These are phyloP conservation scores for Glaucomys volans DNA, from an alignment of 2,113 vertebrate species.

Conservation along the genomic window DNA sequence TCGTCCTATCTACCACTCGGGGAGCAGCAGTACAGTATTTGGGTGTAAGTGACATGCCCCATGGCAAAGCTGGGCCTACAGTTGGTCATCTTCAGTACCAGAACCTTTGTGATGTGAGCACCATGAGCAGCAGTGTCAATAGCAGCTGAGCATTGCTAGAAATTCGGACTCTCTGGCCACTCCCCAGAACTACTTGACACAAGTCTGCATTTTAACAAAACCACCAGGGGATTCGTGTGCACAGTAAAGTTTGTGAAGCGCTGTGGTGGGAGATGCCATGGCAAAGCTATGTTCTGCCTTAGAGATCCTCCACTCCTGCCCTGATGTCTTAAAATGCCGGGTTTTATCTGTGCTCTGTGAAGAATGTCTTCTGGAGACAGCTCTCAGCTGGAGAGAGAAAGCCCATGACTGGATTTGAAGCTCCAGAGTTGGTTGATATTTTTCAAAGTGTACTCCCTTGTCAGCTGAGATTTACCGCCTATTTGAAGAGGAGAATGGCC, in stretches of 20 bases:
- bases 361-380: slow-evolving; percentile 12
- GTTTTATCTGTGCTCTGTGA: neutral
- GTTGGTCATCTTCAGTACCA: neutral
- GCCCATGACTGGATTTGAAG: slow-evolving; percentile 70
- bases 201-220: neutral
- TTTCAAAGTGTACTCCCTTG: slow-evolving; percentile 84
- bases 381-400: slow-evolving; percentile 13
- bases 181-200: neutral
- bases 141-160: neutral
- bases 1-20: neutral
- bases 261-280: neutral
- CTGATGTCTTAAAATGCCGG: neutral
- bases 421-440: slow-evolving; percentile 85
- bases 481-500: slow-evolving; percentile 84
- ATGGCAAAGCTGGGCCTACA: neutral
- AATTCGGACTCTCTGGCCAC: neutral
- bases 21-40: neutral
- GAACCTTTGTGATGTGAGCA: neutral
- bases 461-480: slow-evolving; percentile 86
- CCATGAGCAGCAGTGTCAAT: neutral
- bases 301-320: neutral
- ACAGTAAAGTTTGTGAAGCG: fast-evolving
- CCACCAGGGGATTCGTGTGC: neutral
- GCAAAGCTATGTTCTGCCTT: neutral
- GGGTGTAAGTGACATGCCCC: neutral